Evolutionary conservation across 2,888 invertebrate species (phyloP).

Genomic region (Dicycla oo): DNA sequence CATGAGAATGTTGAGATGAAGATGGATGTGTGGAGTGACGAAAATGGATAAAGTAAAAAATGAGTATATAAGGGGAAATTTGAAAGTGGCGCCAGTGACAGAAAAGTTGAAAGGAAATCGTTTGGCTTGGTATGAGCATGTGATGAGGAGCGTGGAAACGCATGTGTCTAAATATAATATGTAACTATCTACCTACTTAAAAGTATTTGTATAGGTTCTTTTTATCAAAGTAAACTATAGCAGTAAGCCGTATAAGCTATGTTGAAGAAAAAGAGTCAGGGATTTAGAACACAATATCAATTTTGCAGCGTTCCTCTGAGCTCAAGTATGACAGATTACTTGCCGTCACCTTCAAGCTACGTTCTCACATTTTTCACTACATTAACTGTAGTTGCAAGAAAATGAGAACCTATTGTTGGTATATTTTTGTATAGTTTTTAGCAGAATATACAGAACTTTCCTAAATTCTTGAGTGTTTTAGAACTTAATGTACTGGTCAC

Average conservation of each 20-base stretch:
- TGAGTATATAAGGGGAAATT: too few species aligned
- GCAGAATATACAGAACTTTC: background rate
- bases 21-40: too few species aligned
- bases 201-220: background rate
- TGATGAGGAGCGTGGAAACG: too few species aligned
- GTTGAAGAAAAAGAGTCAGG: constrained; percentile 6
- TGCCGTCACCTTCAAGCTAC: constrained; percentile 31
- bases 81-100: too few species aligned
- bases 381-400: constrained; percentile 33
- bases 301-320: constrained; percentile 25
- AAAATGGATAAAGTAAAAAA: too few species aligned
- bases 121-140: too few species aligned
- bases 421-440: constrained; percentile 19
- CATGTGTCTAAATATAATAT: too few species aligned
- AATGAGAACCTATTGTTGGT: constrained; percentile 6
- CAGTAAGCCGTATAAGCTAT: constrained; percentile 4
- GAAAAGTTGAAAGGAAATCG: too few species aligned
- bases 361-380: constrained; percentile 45
- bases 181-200: too few species aligned
- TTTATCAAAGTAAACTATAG: background rate
- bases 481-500: background rate
- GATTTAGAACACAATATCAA: constrained; percentile 42
- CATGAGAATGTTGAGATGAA: too few species aligned
- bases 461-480: background rate
- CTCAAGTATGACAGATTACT: constrained; percentile 43